Evolutionary conservation across 2,888 invertebrate genomes (phyloP).

Genomic region (Aethes cnicana): DNA sequence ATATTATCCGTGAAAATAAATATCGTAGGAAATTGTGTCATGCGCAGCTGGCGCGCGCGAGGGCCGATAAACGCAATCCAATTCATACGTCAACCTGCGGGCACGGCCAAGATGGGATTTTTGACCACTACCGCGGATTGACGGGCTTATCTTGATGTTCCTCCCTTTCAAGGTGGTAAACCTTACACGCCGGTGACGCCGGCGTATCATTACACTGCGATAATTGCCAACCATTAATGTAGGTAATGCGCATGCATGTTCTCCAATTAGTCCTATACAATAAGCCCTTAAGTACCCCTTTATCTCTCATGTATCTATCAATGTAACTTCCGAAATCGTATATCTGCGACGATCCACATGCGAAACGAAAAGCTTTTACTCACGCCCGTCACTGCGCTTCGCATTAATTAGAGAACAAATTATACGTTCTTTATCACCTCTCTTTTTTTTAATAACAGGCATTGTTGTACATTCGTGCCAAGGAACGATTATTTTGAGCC

Average conservation of each 20-base stretch:
- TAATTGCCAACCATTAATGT: constrained; percentile 38
- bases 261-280: constrained; percentile 73
- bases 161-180: constrained; percentile 17
- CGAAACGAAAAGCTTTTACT: constrained; percentile 72
- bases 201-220: constrained; percentile 20
- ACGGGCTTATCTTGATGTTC: constrained; percentile 21
- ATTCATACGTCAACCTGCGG: constrained; percentile 56
- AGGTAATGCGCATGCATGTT: constrained; percentile 49
- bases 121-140: constrained; percentile 41
- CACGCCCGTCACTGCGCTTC: constrained; percentile 73
- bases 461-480: constrained; percentile 77
- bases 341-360: constrained; percentile 64
- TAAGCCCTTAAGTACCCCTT: constrained; percentile 58
- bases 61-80: constrained; percentile 60
- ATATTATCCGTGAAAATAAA: constrained; percentile 24
- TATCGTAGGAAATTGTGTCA: constrained; percentile 23
- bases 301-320: constrained; percentile 64
- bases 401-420: constrained; percentile 74
- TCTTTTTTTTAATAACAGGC: constrained; percentile 77
- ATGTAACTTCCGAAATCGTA: constrained; percentile 58
- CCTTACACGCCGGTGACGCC: constrained; percentile 24
- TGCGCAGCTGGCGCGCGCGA: constrained; percentile 16
- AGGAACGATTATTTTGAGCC: constrained; percentile 76
- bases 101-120: constrained; percentile 57
- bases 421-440: constrained; percentile 75